Conservation (phyloP, 2,888 invertebrate species). For the Rotaria macrura region DNA sequence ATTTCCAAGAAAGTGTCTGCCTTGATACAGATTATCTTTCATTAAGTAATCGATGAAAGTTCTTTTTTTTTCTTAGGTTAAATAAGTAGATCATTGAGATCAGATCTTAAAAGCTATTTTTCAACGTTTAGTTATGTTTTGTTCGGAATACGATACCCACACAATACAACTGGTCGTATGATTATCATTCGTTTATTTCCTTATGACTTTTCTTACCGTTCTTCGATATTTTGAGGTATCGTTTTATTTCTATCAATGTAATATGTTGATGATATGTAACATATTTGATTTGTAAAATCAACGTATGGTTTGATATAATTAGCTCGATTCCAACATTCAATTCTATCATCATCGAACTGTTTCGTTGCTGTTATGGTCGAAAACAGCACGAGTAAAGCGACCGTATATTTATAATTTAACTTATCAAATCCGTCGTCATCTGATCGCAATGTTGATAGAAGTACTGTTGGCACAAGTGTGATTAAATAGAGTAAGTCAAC, state of each 20-base stretch:
- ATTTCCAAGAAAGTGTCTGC: too few relatives aligned
- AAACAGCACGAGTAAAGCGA: not conserved
- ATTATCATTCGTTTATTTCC: too few relatives aligned
- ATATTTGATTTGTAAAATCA: not conserved
- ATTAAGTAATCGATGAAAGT: too few relatives aligned
- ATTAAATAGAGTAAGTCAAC: not conserved
- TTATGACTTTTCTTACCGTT: not conserved
- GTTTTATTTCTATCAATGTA: not conserved
- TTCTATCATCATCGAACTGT: not conserved
- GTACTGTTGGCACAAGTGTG: not conserved
- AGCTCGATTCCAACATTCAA: not conserved
- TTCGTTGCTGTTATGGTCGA: not conserved
- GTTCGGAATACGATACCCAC: too few relatives aligned
- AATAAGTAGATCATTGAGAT: too few relatives aligned
- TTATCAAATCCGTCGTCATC: not conserved
- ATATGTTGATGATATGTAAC: not conserved
- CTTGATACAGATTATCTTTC: too few relatives aligned
- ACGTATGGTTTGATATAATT: not conserved
- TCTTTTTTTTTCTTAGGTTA: too few relatives aligned
- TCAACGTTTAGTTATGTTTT: too few relatives aligned
- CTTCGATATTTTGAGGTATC: not conserved
- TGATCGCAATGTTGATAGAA: not conserved
- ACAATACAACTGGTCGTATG: too few relatives aligned
- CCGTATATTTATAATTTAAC: not conserved
- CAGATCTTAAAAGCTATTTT: too few relatives aligned